Evolutionary conservation across 2,113 vertebrate species (phyloP).

Genomic region (Tachuris rubrigastra): DNA sequence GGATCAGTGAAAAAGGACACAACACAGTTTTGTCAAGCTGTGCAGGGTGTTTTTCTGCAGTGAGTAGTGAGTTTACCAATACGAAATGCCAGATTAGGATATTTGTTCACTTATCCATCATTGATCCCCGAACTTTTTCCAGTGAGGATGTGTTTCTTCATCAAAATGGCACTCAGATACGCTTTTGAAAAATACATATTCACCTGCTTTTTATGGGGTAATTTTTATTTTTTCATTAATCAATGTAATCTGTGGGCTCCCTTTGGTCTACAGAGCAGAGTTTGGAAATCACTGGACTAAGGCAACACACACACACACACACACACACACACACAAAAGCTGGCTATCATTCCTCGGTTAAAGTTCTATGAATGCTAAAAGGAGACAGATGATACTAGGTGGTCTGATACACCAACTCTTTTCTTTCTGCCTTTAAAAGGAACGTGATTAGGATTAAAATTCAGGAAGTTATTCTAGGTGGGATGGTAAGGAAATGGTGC

Average conservation of each 20-base stretch:
- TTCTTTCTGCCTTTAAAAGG: not conserved
- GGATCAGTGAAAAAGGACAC: not conserved
- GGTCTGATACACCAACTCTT: not conserved
- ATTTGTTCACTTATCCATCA: not conserved
- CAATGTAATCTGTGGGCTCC: not conserved
- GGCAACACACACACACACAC: not conserved
- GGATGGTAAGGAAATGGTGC: not conserved
- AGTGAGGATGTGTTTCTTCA: not conserved
- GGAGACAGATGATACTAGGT: not conserved
- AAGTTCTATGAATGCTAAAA: not conserved
- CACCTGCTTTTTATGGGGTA: not conserved
- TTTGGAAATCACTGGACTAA: not conserved
- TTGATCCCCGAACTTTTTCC: not conserved
- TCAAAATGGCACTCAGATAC: rapidly evolving
- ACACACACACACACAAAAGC: not conserved
- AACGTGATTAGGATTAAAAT: not conserved
- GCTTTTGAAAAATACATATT: not conserved
- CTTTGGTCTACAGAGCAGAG: not conserved
- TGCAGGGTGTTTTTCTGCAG: not conserved
- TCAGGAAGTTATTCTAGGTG: not conserved
- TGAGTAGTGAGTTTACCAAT: not conserved
- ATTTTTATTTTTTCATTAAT: not conserved
- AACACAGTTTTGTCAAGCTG: not conserved
- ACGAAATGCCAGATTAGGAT: not conserved
- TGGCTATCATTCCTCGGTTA: not conserved